A percentile compares a stretch with the other conserved stretches of the same genome.
Conservation (phyloP, 2,113 vertebrate species). For the Dasyurus viverrinus region DNA sequence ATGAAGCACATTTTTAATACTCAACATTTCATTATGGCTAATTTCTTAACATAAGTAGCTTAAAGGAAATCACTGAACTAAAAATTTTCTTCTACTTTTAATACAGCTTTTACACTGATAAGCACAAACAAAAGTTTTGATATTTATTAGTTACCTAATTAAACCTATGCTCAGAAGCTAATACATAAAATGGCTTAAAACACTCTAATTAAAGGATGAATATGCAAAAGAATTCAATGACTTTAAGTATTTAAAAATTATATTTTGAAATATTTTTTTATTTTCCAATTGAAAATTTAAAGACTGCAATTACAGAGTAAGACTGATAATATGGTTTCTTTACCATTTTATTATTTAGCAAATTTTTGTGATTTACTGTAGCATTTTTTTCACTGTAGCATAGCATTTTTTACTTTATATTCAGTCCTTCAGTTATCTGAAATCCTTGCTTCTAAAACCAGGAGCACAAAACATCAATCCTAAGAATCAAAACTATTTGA, state of each 20-base stretch:
- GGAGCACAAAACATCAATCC: not conserved
- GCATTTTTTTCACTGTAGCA: not conserved
- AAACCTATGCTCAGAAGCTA: conserved; percentile 37
- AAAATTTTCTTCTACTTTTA: not conserved
- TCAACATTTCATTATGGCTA: not conserved
- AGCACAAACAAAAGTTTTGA: not conserved
- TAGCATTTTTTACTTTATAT: not conserved
- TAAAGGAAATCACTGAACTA: conserved; percentile 17
- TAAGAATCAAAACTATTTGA: conserved; percentile 22
- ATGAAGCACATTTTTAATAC: not conserved
- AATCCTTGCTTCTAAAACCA: conserved; percentile 33
- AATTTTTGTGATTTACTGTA: not conserved
- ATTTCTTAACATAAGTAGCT: not conserved
- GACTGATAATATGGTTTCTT: not conserved
- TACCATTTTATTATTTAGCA: not conserved
- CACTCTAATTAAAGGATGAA: not conserved
- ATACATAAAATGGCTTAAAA: conserved; percentile 30
- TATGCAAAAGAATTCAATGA: not conserved
- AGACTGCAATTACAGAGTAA: not conserved
- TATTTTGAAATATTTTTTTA: conserved; percentile 14
- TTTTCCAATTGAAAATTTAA: conserved; percentile 10
- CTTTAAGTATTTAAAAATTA: not conserved
- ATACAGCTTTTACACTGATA: not conserved
- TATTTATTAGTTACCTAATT: not conserved
- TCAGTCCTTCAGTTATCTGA: conserved; percentile 37